Evolutionary conservation across 2,113 vertebrate species (phyloP).

Genomic region (Thymallus thymallus): DNA sequence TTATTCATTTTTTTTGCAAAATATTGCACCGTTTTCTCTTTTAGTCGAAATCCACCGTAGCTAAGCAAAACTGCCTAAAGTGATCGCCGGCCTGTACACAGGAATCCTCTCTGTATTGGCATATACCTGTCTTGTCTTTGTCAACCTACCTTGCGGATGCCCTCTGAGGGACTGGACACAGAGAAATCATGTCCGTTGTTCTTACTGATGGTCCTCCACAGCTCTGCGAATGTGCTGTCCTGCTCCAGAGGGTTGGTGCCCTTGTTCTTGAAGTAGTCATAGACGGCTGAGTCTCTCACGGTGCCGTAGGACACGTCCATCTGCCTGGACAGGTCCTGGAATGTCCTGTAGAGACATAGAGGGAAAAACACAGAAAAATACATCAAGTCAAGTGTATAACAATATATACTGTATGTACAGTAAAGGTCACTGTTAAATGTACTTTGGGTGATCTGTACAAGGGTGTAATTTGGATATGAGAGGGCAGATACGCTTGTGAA

Average conservation of each 20-base stretch:
- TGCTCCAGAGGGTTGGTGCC: conserved; percentile 96
- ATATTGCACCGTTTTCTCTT: too few relatives aligned
- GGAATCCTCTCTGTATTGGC: too few relatives aligned
- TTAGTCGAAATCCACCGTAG: too few relatives aligned
- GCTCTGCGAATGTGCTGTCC: conserved; percentile 92
- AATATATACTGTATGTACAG: background rate
- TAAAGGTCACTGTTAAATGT: background rate
- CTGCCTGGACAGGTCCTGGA: conserved; percentile 94
- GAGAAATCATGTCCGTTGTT: conserved; percentile 88
- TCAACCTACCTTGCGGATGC: conserved; percentile 86
- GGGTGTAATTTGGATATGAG: too few relatives aligned
- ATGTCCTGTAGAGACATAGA: conserved; percentile 77
- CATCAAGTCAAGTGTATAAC: background rate
- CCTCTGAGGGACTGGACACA: conserved; percentile 90
- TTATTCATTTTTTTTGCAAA: too few relatives aligned
- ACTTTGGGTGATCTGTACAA: background rate
- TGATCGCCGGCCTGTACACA: too few relatives aligned
- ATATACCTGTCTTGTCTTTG: too few relatives aligned
- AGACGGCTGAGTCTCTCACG: conserved; percentile 92
- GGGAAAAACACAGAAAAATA: background rate
- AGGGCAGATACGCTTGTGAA: too few relatives aligned
- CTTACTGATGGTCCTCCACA: conserved; percentile 95
- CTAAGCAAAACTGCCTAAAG: too few relatives aligned
- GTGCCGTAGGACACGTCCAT: conserved; percentile 93
- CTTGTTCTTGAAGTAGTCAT: conserved; percentile 95